These are phyloP conservation scores for Burhinus bistriatus DNA, from an alignment of 2,113 vertebrate genomes.

Conservation along the genomic window DNA sequence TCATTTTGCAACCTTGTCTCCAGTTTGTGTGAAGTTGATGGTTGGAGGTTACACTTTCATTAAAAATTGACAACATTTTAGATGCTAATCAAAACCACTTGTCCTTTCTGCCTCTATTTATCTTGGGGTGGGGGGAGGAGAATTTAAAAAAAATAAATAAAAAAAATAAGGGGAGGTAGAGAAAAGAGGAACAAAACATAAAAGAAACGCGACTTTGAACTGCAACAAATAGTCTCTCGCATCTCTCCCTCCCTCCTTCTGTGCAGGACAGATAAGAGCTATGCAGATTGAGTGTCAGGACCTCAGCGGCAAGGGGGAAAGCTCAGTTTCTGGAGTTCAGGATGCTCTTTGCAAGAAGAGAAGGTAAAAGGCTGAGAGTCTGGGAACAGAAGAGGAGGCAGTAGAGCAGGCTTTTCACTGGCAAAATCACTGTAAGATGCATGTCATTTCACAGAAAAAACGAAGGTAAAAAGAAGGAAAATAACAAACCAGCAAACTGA, in stretches of 20 bases:
- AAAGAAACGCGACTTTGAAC: conserved; percentile 66
- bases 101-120: conserved; percentile 75
- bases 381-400: neutral
- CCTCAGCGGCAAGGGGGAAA: neutral
- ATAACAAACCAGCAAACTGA: neutral
- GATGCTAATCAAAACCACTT: conserved; percentile 78
- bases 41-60: conserved; percentile 78
- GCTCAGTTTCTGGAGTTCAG: conserved; percentile 11
- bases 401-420: neutral
- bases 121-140: neutral
- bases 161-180: neutral
- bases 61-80: conserved; percentile 81
- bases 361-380: neutral
- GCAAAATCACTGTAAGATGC: neutral
- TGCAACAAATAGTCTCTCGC: conserved; percentile 46
- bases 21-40: conserved; percentile 72
- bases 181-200: neutral
- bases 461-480: neutral
- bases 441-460: neutral
- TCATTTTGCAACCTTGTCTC: conserved; percentile 65
- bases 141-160: neutral
- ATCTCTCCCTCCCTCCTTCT: conserved; percentile 37
- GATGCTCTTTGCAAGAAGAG: neutral
- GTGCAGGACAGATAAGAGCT: conserved; percentile 66
- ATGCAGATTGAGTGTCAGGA: conserved; percentile 54